Base-by-base conservation (phyloP, 92 coral and sea anemone genomes). In the Bergia puertoricense region DNA sequence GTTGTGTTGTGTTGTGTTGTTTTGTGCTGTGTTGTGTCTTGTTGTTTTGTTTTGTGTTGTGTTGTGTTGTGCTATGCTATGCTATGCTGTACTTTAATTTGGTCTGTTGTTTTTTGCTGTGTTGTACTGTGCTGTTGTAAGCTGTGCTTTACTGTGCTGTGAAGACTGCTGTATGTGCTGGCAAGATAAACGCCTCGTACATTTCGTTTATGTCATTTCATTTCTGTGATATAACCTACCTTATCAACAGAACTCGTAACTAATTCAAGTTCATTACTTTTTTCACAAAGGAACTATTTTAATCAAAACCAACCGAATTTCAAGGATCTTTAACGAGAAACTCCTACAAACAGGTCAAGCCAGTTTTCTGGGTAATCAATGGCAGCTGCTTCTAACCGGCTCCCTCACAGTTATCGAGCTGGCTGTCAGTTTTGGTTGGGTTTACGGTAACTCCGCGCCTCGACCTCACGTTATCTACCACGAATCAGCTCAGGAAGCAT, bases 261-360 rank as follows among this genome's bases (percentile, higher is more conserved):
- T 90, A 20, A 74, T 66, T 9, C 86, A 39, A 54, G 22, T 69
- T 40, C 39, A 79, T 11, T 9, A 59, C 16, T 85, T 43, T 62
- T 20, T 68, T 40, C 38, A 59, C 13, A 66, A 91, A 86, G 96
- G 96, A 1, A 93, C 96, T 37, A 90, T 93, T 30, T 87, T 95
- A 30, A 69, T 95, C 78, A 93, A 92, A 66, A 95, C 98, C 56
- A 95, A 95, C 86, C 87, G 98, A 84, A 90, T 95, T 14, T 94
- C 96, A 36, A 85, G 98, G 72, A 95, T 95, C 42, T 95, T 95
- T 82, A 93, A 94, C 76, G 96, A 91, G 79, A 95, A 93, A 74
- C 90, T 93, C 37, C 94, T 93, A 48, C 95, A 80, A 73, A 93
- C 93, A 65, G 95, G 95, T 43, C 82, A 81, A 16, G 81, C 80